Base-by-base conservation (phyloP, 2,888 invertebrate species). In the Ommatoiulus sabulosus region DNA sequence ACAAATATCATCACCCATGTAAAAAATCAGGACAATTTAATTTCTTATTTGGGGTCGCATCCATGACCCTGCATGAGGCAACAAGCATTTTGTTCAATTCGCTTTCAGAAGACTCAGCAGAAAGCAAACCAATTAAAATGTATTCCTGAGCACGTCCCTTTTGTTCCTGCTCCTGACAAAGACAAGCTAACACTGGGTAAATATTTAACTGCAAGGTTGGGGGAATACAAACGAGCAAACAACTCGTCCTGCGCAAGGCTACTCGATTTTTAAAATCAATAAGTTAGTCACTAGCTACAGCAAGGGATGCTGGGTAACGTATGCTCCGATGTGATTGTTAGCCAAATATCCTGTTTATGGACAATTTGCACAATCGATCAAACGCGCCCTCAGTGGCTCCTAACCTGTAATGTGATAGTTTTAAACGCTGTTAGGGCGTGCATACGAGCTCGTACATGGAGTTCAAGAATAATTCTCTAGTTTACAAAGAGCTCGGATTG, bases 301-400 rank as follows among this genome's bases (percentile, higher is more conserved):
- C 80, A 24, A 15, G 35, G 80, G 15, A 80, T 80, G 80, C 10
- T 12, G 80, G 80, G 80, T 35, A 80, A 80, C 80, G 80, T 43
- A 4, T 8, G 80, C 80, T 35, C 12, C 12, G 35, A 35, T 4
- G 80, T 80, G 80, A 80, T 80, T 80, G 80, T 35, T 43, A 43
- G 80, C 80, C 80, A 80, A 80, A 80, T 35, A 80, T 80, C 80
- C 80, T 80, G 80, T 80, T 80, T 80, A 80, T 80, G 80, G 80
- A 80, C 80, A 80, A 80, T 80, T 80, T 80, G 80, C 80, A 80
- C 80, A 35, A 80, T 80, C 80, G 80, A 80, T 80, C 35, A 80
- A 80, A 35, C 15, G 35, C 80, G 80, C 35, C 80, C 80, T 35
- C 80, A 35, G 12, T 80, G 35, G 4, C 15, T 12, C 35, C 12